Percentiles rank a stretch among this genome's conserved stretches.
These are phyloP conservation scores for Drosophila ironensis DNA, from an alignment of 1,140 invertebrate species.

Conservation along the genomic window DNA sequence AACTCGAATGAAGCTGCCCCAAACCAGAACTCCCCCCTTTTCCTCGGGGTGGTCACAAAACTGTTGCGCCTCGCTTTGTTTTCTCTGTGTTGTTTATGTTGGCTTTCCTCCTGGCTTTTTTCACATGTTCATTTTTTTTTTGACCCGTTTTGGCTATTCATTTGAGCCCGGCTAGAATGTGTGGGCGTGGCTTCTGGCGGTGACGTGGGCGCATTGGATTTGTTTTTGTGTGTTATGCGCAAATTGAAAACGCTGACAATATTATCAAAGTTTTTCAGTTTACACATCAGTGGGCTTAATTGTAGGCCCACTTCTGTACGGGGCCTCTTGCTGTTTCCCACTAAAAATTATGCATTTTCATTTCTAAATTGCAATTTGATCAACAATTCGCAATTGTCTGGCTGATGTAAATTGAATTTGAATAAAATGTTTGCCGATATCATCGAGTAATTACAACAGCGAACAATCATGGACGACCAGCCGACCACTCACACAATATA, in stretches of 20 bases:
- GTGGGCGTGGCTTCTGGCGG: constrained; percentile 32
- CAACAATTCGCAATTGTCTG: constrained; percentile 75
- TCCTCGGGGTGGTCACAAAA: constrained; percentile 53
- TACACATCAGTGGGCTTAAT: constrained; percentile 79
- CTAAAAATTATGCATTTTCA: constrained; percentile 41
- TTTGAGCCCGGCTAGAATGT: constrained; percentile 20
- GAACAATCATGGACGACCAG: not conserved
- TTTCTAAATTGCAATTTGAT: constrained; percentile 79
- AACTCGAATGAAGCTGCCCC: constrained; percentile 39
- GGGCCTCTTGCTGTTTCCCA: not conserved
- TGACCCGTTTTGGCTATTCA: not conserved
- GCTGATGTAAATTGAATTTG: constrained; percentile 76
- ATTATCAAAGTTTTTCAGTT: constrained; percentile 79
- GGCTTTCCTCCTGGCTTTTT: not conserved
- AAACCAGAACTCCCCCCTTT: constrained; percentile 3
- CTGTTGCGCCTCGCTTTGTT: constrained; percentile 72
- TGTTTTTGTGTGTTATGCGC: constrained; percentile 55
- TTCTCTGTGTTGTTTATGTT: constrained; percentile 10
- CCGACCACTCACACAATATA: not conserved
- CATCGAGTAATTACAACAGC: constrained; percentile 65
- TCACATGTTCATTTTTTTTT: not conserved
- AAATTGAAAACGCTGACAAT: constrained; percentile 79
- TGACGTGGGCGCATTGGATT: constrained; percentile 51
- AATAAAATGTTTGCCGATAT: constrained; percentile 69
- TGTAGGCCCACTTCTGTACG: constrained; percentile 31